Percentiles rank a stretch among this genome's conserved stretches.
These are phyloP conservation scores for Scaptodrosophila latifasciaeformis DNA, from an alignment of 2,888 invertebrate genomes.

Conservation along the genomic window DNA sequence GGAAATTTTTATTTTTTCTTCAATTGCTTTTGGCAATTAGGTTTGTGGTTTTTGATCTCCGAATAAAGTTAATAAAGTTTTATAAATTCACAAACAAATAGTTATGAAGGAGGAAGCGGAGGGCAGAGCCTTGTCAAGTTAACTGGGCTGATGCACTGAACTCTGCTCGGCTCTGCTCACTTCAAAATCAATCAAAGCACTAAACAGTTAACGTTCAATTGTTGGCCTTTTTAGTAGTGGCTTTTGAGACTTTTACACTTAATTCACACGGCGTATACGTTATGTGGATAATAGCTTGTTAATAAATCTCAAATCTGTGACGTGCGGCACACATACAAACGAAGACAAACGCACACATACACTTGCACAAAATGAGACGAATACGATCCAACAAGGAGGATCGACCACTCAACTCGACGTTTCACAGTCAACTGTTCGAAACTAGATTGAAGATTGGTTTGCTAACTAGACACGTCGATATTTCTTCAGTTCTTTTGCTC, in stretches of 20 bases:
- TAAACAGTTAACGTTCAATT: conserved; percentile 25
- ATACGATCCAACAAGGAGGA: conserved; percentile 66
- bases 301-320: conserved; percentile 21
- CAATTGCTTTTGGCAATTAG: too few relatives aligned
- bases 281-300: conserved; percentile 25
- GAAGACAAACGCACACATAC: too few relatives aligned
- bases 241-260: conserved; percentile 7
- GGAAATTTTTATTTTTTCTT: too few relatives aligned
- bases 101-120: too few relatives aligned
- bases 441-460: conserved; percentile 75
- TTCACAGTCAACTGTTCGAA: conserved; percentile 75
- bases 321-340: conserved; percentile 19
- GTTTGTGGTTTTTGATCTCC: too few relatives aligned
- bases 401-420: conserved; percentile 73
- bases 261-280: conserved; percentile 11
- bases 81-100: too few relatives aligned
- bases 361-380: too few relatives aligned
- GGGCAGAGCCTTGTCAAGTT: too few relatives aligned
- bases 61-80: too few relatives aligned
- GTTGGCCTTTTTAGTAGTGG: conserved; percentile 2
- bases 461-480: conserved; percentile 75
- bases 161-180: conserved; percentile 7
- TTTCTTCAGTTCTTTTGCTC: conserved; percentile 71
- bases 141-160: too few relatives aligned
- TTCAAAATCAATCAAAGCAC: conserved; percentile 26